These are phyloP conservation scores for Deilephila elpenor DNA, from an alignment of 2,888 invertebrate genomes.

Conservation along the genomic window DNA sequence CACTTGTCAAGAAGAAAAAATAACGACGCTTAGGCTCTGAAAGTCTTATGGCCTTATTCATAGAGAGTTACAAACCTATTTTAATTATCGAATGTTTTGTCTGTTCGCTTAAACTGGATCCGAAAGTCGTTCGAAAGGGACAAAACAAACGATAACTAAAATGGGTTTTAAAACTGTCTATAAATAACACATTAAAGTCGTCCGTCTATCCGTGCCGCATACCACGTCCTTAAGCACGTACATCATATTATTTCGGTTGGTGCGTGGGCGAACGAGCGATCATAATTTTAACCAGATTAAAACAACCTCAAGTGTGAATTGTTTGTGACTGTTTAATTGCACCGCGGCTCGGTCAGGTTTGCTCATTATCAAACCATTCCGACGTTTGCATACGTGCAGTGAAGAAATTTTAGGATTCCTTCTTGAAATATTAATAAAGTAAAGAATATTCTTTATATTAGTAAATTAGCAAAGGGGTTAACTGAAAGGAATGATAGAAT, in stretches of 20 bases:
- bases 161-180: no score
- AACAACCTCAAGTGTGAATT: constrained; percentile 27
- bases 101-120: no score
- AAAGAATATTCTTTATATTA: neutral
- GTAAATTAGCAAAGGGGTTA: no score
- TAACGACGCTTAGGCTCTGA: no score
- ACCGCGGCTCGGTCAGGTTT: neutral
- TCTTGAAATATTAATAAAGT: neutral
- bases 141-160: no score
- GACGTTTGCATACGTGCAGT: neutral
- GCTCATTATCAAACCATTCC: neutral
- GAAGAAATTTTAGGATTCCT: neutral
- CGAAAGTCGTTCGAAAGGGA: no score
- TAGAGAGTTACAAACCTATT: no score
- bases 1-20: no score
- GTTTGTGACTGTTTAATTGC: constrained; percentile 24
- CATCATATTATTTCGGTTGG: constrained; percentile 13
- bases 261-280: constrained; percentile 11
- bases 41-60: neutral
- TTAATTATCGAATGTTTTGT: no score
- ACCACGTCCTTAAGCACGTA: neutral
- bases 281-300: constrained; percentile 23
- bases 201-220: neutral
- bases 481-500: no score
- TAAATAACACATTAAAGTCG: neutral